These are phyloP conservation scores for Erpetoichthys calabaricus DNA, from an alignment of 2,797 vertebrate genomes.

Conservation along the genomic window DNA sequence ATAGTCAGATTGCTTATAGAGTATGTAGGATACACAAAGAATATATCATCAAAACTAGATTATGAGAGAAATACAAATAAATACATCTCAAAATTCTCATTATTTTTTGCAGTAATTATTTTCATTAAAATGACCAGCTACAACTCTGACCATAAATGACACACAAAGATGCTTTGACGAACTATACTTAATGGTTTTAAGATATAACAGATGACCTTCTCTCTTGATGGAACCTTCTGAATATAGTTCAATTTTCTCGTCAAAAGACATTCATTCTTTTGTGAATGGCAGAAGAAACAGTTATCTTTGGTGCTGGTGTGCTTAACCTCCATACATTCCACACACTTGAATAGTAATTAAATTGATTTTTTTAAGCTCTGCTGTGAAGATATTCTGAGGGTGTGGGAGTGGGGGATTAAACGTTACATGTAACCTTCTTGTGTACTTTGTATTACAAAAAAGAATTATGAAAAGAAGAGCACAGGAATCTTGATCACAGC, in stretches of 20 bases:
- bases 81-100: too few relatives aligned
- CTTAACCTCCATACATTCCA: slow-evolving; percentile 71
- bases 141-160: too few relatives aligned
- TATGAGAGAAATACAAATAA: too few relatives aligned
- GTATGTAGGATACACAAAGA: too few relatives aligned
- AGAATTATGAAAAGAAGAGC: slow-evolving; percentile 96
- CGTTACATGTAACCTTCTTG: slow-evolving; percentile 96
- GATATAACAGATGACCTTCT: slow-evolving; percentile 72
- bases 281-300: slow-evolving; percentile 66
- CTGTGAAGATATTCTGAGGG: slow-evolving; percentile 37
- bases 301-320: slow-evolving; percentile 75
- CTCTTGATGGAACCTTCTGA: slow-evolving; percentile 65
- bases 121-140: too few relatives aligned
- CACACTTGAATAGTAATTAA: slow-evolving; percentile 96
- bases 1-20: too few relatives aligned
- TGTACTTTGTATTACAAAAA: slow-evolving; percentile 92
- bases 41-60: too few relatives aligned
- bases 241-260: slow-evolving; percentile 75
- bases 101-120: too few relatives aligned
- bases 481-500: slow-evolving; percentile 98
- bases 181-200: slow-evolving; percentile 58
- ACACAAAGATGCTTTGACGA: slow-evolving; percentile 23
- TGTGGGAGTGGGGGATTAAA: slow-evolving; percentile 69
- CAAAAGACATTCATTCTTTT: slow-evolving; percentile 70
- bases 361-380: slow-evolving; percentile 74